phyloP scores from a whole-genome alignment of 2,797 vertebrate genomes.

The Trichosurus vulpecula region DNA sequence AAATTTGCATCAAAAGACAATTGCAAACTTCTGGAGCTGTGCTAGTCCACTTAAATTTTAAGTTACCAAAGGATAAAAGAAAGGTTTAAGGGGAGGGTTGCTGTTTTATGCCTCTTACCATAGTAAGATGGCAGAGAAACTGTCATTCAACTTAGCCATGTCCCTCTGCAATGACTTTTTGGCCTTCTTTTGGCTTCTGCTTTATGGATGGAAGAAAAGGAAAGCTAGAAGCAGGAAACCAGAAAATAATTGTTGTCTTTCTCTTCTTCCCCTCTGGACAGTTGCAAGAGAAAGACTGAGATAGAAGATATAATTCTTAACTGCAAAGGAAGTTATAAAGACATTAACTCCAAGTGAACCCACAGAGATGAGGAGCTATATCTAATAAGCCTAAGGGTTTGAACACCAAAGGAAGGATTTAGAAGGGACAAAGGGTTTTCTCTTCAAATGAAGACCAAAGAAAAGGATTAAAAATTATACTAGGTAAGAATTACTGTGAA shows the following conservation, averaged over 20 bases:
- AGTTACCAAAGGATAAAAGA: not conserved
- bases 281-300: not conserved
- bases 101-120: not conserved
- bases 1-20: not conserved
- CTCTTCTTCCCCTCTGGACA: not conserved
- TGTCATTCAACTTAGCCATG: not conserved
- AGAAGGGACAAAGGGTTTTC: not conserved
- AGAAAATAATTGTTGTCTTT: not conserved
- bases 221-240: not conserved
- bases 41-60: not conserved
- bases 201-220: not conserved
- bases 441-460: not conserved
- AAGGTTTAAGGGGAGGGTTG: not conserved
- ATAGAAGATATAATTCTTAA: not conserved
- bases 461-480: slow-evolving; percentile 28
- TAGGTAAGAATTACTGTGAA: slow-evolving; percentile 6
- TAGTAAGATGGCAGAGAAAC: not conserved
- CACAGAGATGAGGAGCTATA: not conserved
- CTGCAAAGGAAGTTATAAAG: not conserved
- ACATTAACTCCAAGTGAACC: not conserved
- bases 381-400: not conserved
- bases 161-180: not conserved
- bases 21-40: not conserved
- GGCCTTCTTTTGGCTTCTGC: not conserved
- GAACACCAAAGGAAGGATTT: not conserved